Evolutionary conservation across 2,888 invertebrate genomes (phyloP), one percentile per base, ranked within the genome.

Genomic region (Agapetus fuscipes): DNA sequence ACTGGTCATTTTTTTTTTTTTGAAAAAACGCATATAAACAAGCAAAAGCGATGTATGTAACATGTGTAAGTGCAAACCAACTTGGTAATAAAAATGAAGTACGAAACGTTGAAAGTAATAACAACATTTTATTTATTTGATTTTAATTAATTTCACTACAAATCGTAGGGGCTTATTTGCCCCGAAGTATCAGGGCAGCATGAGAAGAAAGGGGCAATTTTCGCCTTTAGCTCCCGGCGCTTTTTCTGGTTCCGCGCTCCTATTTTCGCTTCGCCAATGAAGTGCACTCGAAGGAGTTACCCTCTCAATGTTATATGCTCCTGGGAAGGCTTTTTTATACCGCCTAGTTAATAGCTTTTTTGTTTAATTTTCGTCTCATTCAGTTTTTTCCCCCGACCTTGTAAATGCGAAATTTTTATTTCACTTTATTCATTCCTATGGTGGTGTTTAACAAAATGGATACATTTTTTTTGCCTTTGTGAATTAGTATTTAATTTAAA

Each of bases 201-300:
- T 17, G 37, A 26, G 32, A 24, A 38, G 32, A 38, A 32, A 28
- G 17, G 33, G 33, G 27, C 32, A 38, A 38, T 38, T 38, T 32
- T 38, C 38, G 38, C 37, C 29, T 13, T 16, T 20, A 10, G 20
- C 37, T 24, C 20, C n/a, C n/a, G 17, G 15, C n/a, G 26, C 16
- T 34, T 17, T 26, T 13, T 30, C 11, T 32, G 31, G 17, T 33
- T 38, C 38, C 28, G 9, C 17, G 30, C 31, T 30, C 24, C 39
- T 39, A 39, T 39, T 39, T 39, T 39, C 39, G 24, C 34, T 24
- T 17, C 29, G 26, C 34, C 39, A 25, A 39, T 39, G 39, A 39
- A 39, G 34, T 39, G 34, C 39, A 39, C 39, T 39, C 39, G 25
- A 25, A 34, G 39, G 39, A 39, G 34, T 39, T 34, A 11, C 20